phyloP scores from a whole-genome alignment of 1,140 invertebrate species.

The Diabrotica virgifera region DNA sequence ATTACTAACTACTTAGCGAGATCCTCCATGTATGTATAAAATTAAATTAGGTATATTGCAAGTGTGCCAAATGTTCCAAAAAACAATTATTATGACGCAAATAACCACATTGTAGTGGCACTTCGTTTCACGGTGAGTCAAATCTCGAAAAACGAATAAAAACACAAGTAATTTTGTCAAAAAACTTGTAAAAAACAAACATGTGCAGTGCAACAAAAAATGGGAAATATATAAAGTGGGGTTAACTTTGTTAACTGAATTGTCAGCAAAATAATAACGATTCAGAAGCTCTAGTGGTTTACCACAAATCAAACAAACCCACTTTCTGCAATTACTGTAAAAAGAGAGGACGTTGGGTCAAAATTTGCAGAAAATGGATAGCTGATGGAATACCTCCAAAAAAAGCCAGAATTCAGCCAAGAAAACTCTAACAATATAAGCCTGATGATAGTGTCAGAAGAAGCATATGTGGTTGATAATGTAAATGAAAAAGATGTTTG shows the following conservation, averaged over 20 bases:
- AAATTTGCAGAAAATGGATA: too few relatives aligned
- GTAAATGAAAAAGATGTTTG: too few relatives aligned
- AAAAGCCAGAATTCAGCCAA: too few relatives aligned
- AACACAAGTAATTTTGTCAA: not conserved
- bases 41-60: not conserved
- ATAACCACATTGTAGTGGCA: not conserved
- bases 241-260: conserved; percentile 40
- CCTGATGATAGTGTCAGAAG: too few relatives aligned
- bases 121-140: not conserved
- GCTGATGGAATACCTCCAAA: too few relatives aligned
- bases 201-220: conserved; percentile 13
- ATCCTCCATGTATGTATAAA: not conserved
- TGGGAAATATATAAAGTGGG: conserved; percentile 34
- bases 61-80: not conserved
- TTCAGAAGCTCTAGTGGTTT: too few relatives aligned
- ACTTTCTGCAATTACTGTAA: too few relatives aligned
- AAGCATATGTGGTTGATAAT: too few relatives aligned
- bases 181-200: not conserved
- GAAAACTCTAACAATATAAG: too few relatives aligned
- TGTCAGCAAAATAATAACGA: too few relatives aligned
- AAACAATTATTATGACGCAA: not conserved
- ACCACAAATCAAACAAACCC: too few relatives aligned
- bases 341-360: too few relatives aligned
- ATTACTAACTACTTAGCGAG: not conserved
- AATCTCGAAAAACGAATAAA: not conserved